A percentile compares a stretch with the other conserved stretches of the same genome.
Conservation (phyloP, 2,797 vertebrate species). For the Delichon dasypus region DNA sequence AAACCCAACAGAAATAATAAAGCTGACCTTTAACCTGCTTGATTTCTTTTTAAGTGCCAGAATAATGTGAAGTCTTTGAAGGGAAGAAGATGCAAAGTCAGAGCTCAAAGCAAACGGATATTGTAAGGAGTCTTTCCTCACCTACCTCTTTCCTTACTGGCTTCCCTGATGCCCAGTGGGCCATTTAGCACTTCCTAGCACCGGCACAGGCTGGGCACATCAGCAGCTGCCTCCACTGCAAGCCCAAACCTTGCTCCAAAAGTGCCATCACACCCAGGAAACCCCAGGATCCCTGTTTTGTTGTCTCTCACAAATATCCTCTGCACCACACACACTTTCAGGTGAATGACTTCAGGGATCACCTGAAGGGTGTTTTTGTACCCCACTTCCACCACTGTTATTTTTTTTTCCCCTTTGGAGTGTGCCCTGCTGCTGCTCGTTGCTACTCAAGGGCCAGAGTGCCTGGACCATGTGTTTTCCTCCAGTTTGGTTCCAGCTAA, state of each 20-base stretch:
- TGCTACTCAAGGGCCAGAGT: neutral
- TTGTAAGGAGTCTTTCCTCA: neutral
- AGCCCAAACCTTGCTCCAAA: neutral
- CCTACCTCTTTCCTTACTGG: neutral
- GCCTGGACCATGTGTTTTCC: neutral
- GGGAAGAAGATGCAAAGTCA: neutral
- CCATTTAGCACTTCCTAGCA: neutral
- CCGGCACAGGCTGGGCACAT: rapidly evolving
- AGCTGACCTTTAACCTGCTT: neutral
- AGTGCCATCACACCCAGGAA: neutral
- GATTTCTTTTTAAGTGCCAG: neutral
- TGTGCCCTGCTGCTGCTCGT: neutral
- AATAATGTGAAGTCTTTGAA: neutral
- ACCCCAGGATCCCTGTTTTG: neutral
- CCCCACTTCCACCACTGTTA: neutral
- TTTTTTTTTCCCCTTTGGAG: neutral
- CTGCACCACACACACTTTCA: neutral
- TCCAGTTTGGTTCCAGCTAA: neutral
- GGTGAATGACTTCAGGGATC: neutral
- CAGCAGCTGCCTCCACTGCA: neutral
- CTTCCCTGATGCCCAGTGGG: neutral
- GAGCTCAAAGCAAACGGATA: neutral
- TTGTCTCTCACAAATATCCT: neutral
- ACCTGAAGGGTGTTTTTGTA: neutral
- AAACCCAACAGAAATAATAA: neutral